These are phyloP conservation scores for Notolepis coatsorum DNA, from an alignment of 2,797 vertebrate species.

Conservation along the genomic window DNA sequence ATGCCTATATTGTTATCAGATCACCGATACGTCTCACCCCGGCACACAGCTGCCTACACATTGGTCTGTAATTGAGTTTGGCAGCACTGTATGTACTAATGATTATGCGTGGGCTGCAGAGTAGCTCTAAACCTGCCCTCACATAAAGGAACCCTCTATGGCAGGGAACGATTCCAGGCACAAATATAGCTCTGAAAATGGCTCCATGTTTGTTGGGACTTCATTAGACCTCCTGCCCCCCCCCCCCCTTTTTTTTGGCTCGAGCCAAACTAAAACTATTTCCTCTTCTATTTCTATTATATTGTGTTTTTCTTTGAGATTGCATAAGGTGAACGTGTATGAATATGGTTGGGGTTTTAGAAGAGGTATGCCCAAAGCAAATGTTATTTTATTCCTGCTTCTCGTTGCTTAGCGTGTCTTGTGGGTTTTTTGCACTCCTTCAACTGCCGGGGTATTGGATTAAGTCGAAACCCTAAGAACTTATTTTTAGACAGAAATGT, in stretches of 20 bases:
- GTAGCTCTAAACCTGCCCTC: conserved; percentile 28
- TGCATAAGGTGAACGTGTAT: conserved; percentile 26
- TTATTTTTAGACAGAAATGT: conserved; percentile 1
- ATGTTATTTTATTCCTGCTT: conserved; percentile 21
- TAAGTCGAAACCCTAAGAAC: conserved; percentile 1
- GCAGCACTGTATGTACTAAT: conserved; percentile 28
- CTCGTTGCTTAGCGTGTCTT: conserved; percentile 12
- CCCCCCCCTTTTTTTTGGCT: background rate
- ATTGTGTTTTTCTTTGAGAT: conserved; percentile 24
- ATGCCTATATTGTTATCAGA: no score
- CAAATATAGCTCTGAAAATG: conserved; percentile 17
- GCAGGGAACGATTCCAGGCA: background rate
- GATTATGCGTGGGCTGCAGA: conserved; percentile 28
- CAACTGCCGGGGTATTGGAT: conserved; percentile 5
- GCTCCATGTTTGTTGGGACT: conserved; percentile 22
- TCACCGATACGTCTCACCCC: no score
- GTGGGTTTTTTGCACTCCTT: background rate
- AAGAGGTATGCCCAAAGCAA: background rate
- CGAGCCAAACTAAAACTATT: conserved; percentile 34
- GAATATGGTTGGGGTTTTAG: background rate
- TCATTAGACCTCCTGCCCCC: conserved; percentile 11
- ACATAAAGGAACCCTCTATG: conserved; percentile 5
- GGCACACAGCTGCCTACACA: background rate
- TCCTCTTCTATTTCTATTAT: no score
- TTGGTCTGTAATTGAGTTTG: conserved; percentile 37